Evolutionary conservation across 2,888 invertebrate species (phyloP).

Genomic region (Tachina lurida): DNA sequence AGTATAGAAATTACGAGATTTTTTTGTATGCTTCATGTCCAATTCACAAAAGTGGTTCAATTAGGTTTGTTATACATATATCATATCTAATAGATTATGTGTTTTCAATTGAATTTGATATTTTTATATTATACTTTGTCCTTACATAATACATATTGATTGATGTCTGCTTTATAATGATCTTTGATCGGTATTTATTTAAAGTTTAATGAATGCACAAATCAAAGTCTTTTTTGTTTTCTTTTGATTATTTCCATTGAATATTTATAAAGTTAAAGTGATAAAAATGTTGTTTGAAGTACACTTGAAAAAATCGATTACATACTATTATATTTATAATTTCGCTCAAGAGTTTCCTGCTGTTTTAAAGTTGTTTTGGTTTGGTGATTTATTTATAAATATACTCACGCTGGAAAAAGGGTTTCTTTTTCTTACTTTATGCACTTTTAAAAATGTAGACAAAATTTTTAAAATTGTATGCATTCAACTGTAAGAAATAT

Average conservation of each 20-base stretch:
- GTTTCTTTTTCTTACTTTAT: no score
- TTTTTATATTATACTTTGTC: constrained; percentile 15
- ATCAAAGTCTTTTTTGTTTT: constrained; percentile 11
- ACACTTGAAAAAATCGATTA: constrained; percentile 24
- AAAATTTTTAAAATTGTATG: no score
- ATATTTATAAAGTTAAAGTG: constrained; percentile 36
- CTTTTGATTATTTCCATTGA: constrained; percentile 18
- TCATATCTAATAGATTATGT: constrained; percentile 37
- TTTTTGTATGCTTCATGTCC: neutral
- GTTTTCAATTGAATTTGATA: constrained; percentile 16
- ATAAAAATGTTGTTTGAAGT: neutral
- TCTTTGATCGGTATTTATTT: constrained; percentile 56
- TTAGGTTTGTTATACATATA: neutral
- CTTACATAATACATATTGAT: constrained; percentile 41
- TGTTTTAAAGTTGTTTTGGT: no score
- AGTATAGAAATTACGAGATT: no score
- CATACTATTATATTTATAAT: no score
- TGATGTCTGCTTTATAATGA: constrained; percentile 43
- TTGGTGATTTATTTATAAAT: no score
- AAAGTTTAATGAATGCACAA: constrained; percentile 16
- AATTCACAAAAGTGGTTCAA: constrained; percentile 2
- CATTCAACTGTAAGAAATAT: no score
- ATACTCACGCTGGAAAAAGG: no score
- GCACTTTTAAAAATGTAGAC: no score
- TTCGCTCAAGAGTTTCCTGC: no score